phyloP scores from a whole-genome alignment of 2,888 invertebrate species.

The Deilephila elpenor region DNA sequence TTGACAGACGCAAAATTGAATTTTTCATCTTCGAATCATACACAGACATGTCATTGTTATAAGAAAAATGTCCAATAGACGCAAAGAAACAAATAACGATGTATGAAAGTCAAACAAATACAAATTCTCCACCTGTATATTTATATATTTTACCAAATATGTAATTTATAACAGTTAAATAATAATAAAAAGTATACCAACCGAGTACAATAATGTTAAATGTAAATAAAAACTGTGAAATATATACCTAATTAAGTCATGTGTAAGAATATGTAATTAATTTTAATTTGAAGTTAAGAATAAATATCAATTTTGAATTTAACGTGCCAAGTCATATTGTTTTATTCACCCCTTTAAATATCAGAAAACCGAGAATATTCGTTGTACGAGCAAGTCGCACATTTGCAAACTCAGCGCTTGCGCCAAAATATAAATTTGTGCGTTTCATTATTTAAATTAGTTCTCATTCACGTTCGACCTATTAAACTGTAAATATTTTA shows the following conservation, averaged over 20 bases:
- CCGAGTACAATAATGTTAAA: conserved; percentile 79
- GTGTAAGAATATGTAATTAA: conserved; percentile 67
- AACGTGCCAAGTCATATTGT: conserved; percentile 79
- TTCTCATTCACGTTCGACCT: too few species aligned
- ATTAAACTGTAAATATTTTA: too few species aligned
- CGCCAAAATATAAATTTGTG: too few species aligned
- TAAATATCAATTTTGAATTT: conserved; percentile 82
- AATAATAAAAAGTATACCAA: conserved; percentile 73
- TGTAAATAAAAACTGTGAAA: conserved; percentile 77
- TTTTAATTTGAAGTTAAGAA: conserved; percentile 71
- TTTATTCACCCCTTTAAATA: conserved; percentile 55
- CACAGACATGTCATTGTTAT: neutral
- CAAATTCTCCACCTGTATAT: conserved; percentile 24
- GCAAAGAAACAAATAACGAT: neutral
- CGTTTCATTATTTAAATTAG: too few species aligned
- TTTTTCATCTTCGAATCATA: neutral
- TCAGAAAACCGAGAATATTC: too few species aligned
- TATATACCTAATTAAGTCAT: conserved; percentile 63
- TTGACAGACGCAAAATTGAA: conserved; percentile 1
- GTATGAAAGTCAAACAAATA: neutral
- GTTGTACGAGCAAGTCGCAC: too few species aligned
- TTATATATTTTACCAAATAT: conserved; percentile 35
- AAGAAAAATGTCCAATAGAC: neutral
- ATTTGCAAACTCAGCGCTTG: too few species aligned
- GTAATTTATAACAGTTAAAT: conserved; percentile 60